Conservation (phyloP, 2,888 invertebrate species). For the Toxonevra muliebris region DNA sequence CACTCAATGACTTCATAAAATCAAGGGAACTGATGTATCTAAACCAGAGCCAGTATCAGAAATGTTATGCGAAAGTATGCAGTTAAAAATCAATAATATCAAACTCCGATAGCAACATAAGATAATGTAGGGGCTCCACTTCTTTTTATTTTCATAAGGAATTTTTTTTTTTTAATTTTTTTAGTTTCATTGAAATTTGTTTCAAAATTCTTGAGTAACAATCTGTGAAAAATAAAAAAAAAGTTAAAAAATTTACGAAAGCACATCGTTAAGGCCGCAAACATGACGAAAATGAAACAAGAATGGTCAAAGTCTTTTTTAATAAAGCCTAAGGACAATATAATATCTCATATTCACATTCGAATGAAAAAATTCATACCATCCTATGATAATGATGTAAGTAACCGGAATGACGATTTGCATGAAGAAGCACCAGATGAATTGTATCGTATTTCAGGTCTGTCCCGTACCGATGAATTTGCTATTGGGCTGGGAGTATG, state of each 20-base stretch:
- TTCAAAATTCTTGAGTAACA: background rate
- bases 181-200: too few species aligned
- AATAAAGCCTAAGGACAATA: slow-evolving; percentile 46
- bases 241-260: background rate
- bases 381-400: slow-evolving; percentile 47
- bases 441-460: background rate
- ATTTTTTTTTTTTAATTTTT: too few species aligned
- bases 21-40: too few species aligned
- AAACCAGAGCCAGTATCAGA: too few species aligned
- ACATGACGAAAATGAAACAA: slow-evolving; percentile 29
- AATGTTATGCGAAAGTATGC: too few species aligned
- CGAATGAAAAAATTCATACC: slow-evolving; percentile 42
- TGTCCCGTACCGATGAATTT: slow-evolving; percentile 34
- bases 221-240: background rate
- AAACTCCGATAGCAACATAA: too few species aligned
- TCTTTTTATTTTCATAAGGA: too few species aligned
- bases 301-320: slow-evolving; percentile 46
- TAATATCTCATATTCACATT: slow-evolving; percentile 43
- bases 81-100: too few species aligned
- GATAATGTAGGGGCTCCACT: too few species aligned
- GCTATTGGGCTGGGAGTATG: slow-evolving; percentile 38
- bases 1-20: too few species aligned
- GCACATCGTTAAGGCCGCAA: background rate
- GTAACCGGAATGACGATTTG: slow-evolving; percentile 5
- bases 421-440: background rate